phyloP scores from a whole-genome alignment of 92 coral and sea anemone genomes.

The Porites lobata region DNA sequence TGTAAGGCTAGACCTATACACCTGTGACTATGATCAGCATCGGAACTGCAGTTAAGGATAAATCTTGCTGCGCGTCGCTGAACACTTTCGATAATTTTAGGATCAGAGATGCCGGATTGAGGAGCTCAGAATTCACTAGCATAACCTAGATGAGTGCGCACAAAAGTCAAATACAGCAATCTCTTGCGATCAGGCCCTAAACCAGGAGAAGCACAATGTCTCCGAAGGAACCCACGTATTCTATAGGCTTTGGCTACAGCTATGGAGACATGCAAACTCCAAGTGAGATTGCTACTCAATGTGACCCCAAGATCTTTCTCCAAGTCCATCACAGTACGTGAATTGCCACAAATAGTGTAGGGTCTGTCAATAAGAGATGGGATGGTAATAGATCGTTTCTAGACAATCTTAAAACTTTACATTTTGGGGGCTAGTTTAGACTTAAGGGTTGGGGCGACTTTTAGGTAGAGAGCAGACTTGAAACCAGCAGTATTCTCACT shows the following conservation, averaged over 20 bases:
- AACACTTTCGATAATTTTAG: neutral
- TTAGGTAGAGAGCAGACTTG: too few species aligned
- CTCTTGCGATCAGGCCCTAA: neutral
- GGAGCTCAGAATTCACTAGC: neutral
- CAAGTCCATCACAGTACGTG: slow-evolving; percentile 34
- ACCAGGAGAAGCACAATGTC: neutral
- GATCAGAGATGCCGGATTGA: neutral
- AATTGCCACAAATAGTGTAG: slow-evolving; percentile 29
- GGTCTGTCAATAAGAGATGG: slow-evolving; percentile 39
- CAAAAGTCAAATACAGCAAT: neutral
- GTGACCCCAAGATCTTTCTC: slow-evolving; percentile 59
- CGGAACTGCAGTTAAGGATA: neutral
- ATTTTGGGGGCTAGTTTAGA: neutral
- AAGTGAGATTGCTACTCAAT: slow-evolving; percentile 54
- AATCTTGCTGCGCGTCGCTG: neutral
- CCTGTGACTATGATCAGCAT: too few species aligned
- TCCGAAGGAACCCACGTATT: slow-evolving; percentile 39
- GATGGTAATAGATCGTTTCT: neutral
- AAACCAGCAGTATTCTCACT: too few species aligned
- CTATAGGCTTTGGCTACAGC: slow-evolving; percentile 58
- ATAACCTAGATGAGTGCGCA: neutral
- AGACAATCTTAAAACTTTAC: neutral
- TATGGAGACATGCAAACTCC: slow-evolving; percentile 40
- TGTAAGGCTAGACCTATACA: too few species aligned
- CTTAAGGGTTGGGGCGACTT: too few species aligned